Evolutionary conservation across 2,888 invertebrate species (phyloP).

Genomic region (Dastarcus helophoroides): DNA sequence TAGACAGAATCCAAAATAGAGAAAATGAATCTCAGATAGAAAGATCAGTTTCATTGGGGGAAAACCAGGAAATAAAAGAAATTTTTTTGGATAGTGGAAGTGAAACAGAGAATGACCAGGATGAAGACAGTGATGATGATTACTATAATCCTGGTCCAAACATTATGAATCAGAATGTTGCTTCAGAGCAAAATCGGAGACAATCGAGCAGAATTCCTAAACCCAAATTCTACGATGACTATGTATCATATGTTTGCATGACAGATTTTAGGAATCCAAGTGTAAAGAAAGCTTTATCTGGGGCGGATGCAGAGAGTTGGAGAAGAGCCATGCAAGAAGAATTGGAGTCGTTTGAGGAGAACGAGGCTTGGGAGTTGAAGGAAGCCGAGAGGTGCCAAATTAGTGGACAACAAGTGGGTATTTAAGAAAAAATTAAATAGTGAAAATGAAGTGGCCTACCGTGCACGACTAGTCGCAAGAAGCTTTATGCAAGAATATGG

Average conservation of each 20-base stretch:
- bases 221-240: conserved; percentile 11
- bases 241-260: conserved; percentile 12
- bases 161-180: too few species aligned
- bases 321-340: conserved; percentile 14
- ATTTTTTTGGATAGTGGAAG: neutral
- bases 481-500: conserved; percentile 14
- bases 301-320: conserved; percentile 13
- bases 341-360: conserved; percentile 13
- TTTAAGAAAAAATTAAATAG: conserved; percentile 16
- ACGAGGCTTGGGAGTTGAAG: conserved; percentile 15
- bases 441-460: conserved; percentile 15
- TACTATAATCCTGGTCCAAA: too few species aligned
- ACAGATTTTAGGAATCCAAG: conserved; percentile 11
- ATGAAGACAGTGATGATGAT: conserved; percentile 1
- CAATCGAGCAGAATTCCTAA: conserved; percentile 13
- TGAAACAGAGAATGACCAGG: too few species aligned
- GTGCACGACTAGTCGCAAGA: conserved; percentile 13
- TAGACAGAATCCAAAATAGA: too few species aligned
- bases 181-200: too few species aligned
- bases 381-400: too few species aligned
- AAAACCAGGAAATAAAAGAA: neutral
- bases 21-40: too few species aligned
- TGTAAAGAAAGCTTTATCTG: conserved; percentile 13
- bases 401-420: conserved; percentile 21
- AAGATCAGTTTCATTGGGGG: too few species aligned